phyloP scores from a whole-genome alignment of 2,888 invertebrate species.

The Eilema depressum region DNA sequence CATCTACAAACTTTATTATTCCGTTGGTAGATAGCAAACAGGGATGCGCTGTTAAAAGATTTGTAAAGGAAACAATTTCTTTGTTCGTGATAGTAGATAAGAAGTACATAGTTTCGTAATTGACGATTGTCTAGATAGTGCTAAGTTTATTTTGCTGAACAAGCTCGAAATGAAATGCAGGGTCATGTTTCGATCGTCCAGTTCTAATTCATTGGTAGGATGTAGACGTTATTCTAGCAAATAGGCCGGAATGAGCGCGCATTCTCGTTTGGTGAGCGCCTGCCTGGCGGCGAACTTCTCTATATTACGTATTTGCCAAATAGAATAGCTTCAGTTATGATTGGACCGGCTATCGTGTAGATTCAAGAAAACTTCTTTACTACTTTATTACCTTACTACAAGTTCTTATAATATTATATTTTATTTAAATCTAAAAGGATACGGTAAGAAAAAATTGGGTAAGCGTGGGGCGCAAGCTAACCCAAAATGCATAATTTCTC shows the following conservation, averaged over 20 bases:
- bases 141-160: constrained; percentile 55
- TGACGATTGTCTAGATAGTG: constrained; percentile 39
- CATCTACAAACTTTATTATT: constrained; percentile 56
- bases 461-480: constrained; percentile 23
- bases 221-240: constrained; percentile 70
- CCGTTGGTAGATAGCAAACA: constrained; percentile 35
- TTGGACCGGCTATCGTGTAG: constrained; percentile 61
- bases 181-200: constrained; percentile 67
- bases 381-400: constrained; percentile 37
- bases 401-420: constrained; percentile 45
- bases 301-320: constrained; percentile 74
- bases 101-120: constrained; percentile 37
- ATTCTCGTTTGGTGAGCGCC: constrained; percentile 69
- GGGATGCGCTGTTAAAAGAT: constrained; percentile 42
- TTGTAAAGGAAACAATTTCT: constrained; percentile 37
- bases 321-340: constrained; percentile 73
- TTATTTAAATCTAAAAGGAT: constrained; percentile 39
- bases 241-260: constrained; percentile 71
- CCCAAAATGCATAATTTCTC: constrained; percentile 39
- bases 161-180: constrained; percentile 70
- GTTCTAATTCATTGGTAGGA: constrained; percentile 66
- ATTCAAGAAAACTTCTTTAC: constrained; percentile 62
- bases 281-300: constrained; percentile 75
- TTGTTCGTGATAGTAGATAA: constrained; percentile 31
- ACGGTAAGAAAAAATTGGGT: constrained; percentile 37